A percentile compares a stretch with the other conserved stretches of the same genome.
Conservation (phyloP, 53 echinoderm and acorn worm genomes). For the Glandiceps talaboti region DNA sequence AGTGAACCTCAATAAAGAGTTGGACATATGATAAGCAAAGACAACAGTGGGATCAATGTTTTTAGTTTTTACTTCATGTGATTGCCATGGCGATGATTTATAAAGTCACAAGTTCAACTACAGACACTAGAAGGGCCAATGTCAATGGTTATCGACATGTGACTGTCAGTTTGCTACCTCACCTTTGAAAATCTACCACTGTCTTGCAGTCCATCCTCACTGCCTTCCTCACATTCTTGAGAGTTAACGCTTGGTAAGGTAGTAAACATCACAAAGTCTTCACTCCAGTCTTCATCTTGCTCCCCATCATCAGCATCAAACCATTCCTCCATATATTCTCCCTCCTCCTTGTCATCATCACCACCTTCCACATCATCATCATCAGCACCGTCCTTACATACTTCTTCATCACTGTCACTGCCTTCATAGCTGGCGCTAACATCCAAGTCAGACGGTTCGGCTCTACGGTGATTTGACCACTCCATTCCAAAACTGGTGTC, state of each 20-base stretch:
- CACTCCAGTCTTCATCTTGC: neutral
- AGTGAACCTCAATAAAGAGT: too few species aligned
- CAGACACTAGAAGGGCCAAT: too few species aligned
- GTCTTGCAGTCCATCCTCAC: neutral
- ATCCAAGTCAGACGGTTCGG: neutral
- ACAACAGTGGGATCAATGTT: too few species aligned
- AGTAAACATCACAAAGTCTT: too few species aligned
- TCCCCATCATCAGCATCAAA: neutral
- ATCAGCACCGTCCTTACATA: conserved; percentile 67
- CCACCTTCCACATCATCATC: conserved; percentile 39
- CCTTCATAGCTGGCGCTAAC: neutral
- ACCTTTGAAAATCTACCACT: neutral
- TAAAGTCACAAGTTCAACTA: too few species aligned
- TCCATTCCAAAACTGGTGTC: neutral
- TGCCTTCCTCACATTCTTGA: too few species aligned
- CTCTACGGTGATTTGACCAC: neutral
- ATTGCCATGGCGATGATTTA: too few species aligned
- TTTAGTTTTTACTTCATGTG: too few species aligned
- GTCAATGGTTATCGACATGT: too few species aligned
- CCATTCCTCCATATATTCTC: neutral
- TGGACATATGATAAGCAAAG: too few species aligned
- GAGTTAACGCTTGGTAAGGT: too few species aligned
- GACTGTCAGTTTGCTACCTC: too few species aligned
- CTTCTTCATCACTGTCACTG: conserved; percentile 19
- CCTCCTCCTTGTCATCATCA: conserved; percentile 30